Percentiles rank a stretch among this genome's conserved stretches.
Evolutionary conservation across 2,797 vertebrate genomes (phyloP).

Genomic region (Sphaeramia orbicularis): DNA sequence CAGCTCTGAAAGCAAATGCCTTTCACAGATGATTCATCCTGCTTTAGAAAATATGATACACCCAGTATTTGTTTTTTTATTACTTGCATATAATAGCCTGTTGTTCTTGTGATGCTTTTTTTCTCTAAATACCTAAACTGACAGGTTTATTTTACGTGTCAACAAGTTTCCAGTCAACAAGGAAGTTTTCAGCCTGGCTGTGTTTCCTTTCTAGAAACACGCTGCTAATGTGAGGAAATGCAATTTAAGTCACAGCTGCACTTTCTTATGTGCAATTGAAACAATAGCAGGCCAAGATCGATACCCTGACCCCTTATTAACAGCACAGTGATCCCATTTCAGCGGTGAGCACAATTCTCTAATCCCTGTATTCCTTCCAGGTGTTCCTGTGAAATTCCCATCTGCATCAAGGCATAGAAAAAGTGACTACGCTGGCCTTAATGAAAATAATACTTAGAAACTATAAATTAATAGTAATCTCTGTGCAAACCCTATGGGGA

Average conservation of each 20-base stretch:
- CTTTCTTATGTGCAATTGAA: slow-evolving; percentile 47
- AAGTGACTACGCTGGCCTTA: slow-evolving; percentile 47
- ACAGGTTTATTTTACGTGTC: slow-evolving; percentile 27
- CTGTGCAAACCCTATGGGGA: slow-evolving; percentile 67
- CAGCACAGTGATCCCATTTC: slow-evolving; percentile 57
- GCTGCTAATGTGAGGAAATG: slow-evolving; percentile 47
- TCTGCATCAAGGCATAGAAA: slow-evolving; percentile 53
- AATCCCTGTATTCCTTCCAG: slow-evolving; percentile 66
- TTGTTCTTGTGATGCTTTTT: slow-evolving; percentile 27
- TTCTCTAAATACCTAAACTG: slow-evolving; percentile 22
- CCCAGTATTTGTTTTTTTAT: slow-evolving; percentile 37
- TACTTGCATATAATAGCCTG: slow-evolving; percentile 14
- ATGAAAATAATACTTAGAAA: slow-evolving; percentile 78
- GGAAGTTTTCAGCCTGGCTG: slow-evolving; percentile 2
- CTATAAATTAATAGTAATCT: slow-evolving; percentile 76
- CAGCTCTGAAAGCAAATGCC: slow-evolving; percentile 43
- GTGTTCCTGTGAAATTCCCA: slow-evolving; percentile 67
- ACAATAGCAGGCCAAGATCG: slow-evolving; percentile 41
- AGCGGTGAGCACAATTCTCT: slow-evolving; percentile 36
- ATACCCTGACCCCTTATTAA: slow-evolving; percentile 61
- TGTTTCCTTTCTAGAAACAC: slow-evolving; percentile 36
- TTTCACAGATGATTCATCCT: slow-evolving; percentile 43
- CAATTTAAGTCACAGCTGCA: slow-evolving; percentile 50
- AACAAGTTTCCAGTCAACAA: slow-evolving; percentile 28
- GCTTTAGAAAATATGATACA: slow-evolving; percentile 37